A percentile compares a stretch with the other conserved stretches of the same genome.
phyloP scores from a whole-genome alignment of 2,113 vertebrate species.

The Calyptommatus sinebrachiatus region DNA sequence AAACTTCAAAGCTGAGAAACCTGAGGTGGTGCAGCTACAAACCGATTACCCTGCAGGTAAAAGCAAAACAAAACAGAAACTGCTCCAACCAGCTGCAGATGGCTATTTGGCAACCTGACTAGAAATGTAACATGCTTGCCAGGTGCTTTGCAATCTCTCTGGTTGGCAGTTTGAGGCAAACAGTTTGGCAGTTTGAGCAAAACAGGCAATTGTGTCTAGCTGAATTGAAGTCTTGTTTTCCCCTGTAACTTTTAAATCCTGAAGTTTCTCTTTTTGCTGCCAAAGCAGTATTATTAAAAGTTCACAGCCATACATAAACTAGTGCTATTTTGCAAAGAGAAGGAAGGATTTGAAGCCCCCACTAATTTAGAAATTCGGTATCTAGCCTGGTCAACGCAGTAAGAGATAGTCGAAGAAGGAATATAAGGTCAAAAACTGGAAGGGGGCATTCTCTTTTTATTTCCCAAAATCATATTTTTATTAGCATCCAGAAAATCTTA shows the following conservation, averaged over 20 bases:
- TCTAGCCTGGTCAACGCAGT: too few species aligned
- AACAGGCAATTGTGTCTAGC: background rate
- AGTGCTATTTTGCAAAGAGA: background rate
- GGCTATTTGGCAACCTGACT: background rate
- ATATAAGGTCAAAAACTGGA: background rate
- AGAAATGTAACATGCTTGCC: background rate
- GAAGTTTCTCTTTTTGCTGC: too few species aligned
- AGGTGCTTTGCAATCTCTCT: background rate
- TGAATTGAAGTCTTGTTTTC: background rate
- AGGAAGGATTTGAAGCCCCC: background rate
- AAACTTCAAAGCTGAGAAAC: background rate
- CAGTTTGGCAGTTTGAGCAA: background rate
- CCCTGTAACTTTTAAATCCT: background rate
- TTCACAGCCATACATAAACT: background rate
- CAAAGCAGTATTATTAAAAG: too few species aligned
- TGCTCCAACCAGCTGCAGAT: background rate
- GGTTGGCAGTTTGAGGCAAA: background rate
- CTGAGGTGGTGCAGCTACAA: background rate
- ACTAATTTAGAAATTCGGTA: background rate
- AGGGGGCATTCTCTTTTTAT: background rate
- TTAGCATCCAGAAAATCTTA: background rate
- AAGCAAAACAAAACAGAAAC: background rate
- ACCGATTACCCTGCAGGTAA: background rate
- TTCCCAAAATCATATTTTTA: background rate
- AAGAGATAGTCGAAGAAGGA: too few species aligned